Evolutionary conservation across 1,140 invertebrate genomes (phyloP), one percentile per base, ranked within the genome.

Genomic region (Drosophila quadrilineata): DNA sequence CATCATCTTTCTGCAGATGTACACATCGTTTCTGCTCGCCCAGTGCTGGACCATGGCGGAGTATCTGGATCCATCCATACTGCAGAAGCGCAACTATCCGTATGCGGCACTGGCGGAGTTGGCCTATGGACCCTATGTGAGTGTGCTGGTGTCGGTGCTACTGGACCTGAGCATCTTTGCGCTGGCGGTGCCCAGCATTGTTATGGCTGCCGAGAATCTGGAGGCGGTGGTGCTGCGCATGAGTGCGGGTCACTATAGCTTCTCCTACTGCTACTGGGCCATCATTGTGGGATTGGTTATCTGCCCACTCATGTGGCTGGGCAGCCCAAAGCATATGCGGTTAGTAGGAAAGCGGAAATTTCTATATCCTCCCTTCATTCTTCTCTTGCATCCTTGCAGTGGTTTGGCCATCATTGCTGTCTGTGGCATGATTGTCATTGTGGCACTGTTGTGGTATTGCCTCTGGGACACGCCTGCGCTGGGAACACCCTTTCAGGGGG

Each of bases 281-380:
- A 85, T 95, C 2, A 73, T 95, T 5, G 90, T 95, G 4, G 94
- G 94, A 0, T 45, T 94, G 2, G 72, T 94, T 41, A 89, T 95
- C 4, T 95, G 94, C 69, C 95, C 95, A 0, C 88, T 95, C 33
- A 93, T 95, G 92, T 95, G 95, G 95, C 90, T 95, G n/a, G 94
- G 94, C 36, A 95, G 94, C 71, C 95, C 95, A 0, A 94, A 95
- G 87, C 94, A 96, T 77, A 95, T 95, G 94, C 95, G 95, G 95
- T 95, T 90, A 91, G 70, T 19, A 2, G 5, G n/a, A n/a, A 6
- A 6, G 1, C 10, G 5, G 9, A 29, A 8, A 6, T 16, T 2
- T n/a, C 5, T 3, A 19, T 2, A 16, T 2, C 12, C 3, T 9
- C 4, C 8, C 12, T 29, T 9, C 0, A 29, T 14, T 2, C n/a